Percentiles rank a stretch among this genome's conserved stretches.
Evolutionary conservation across 2,797 vertebrate genomes (phyloP).

Genomic region (Dromococcyx pavoninus): DNA sequence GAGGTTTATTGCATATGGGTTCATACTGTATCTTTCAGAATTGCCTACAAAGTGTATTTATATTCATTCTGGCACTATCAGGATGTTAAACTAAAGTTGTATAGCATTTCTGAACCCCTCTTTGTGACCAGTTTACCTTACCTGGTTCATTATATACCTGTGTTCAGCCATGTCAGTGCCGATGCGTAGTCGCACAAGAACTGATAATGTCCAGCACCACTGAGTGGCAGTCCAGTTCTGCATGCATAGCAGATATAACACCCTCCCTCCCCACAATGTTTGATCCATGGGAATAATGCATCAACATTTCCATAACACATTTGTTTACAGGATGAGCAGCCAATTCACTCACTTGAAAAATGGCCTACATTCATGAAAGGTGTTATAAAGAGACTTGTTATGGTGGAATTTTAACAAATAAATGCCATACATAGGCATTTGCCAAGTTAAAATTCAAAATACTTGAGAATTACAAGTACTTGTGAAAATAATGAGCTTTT

Average conservation of each 20-base stretch:
- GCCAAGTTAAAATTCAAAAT: background rate
- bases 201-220: background rate
- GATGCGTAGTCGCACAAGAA: background rate
- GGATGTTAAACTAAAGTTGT: background rate
- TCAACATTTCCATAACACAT: background rate
- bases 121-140: background rate
- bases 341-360: constrained; percentile 18
- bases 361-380: background rate
- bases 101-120: background rate
- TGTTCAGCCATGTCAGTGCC: background rate
- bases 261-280: background rate
- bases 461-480: background rate
- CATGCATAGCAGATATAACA: background rate
- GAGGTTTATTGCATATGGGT: background rate
- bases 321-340: constrained; percentile 16
- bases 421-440: background rate
- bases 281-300: background rate
- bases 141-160: background rate
- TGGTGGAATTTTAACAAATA: background rate
- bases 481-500: constrained; percentile 17
- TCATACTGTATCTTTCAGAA: background rate
- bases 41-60: background rate
- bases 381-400: background rate
- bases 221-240: background rate
- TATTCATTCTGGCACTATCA: background rate